Conservation (phyloP, 2,888 invertebrate species). For the Lepeophtheirus nordmannii region DNA sequence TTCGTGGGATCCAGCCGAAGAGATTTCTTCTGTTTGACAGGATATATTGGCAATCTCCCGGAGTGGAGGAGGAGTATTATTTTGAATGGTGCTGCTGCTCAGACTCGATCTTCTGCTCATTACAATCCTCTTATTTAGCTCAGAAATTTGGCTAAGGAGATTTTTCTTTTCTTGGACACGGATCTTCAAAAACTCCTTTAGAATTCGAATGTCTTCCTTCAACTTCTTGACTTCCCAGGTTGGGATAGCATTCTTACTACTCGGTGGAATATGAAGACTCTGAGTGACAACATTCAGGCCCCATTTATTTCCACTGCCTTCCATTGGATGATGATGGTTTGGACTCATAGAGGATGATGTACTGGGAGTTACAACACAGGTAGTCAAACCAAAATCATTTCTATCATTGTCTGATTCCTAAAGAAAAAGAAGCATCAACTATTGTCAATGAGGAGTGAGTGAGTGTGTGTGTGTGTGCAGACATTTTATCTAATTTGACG, state of each 20-base stretch:
- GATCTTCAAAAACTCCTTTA: conserved; percentile 22
- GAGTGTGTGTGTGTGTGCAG: too few species aligned
- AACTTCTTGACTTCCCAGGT: conserved; percentile 32
- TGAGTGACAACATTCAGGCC: conserved; percentile 18
- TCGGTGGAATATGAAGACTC: conserved; percentile 14
- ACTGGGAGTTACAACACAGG: neutral
- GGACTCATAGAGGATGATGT: too few species aligned
- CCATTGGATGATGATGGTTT: neutral
- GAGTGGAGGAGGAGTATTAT: too few species aligned
- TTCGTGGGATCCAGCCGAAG: neutral
- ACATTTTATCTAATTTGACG: too few species aligned
- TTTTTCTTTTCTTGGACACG: conserved; percentile 16
- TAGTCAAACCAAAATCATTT: conserved; percentile 2
- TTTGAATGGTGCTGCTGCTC: neutral
- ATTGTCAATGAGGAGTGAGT: too few species aligned
- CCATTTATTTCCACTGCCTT: conserved; percentile 1
- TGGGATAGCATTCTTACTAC: conserved; percentile 25
- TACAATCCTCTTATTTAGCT: neutral
- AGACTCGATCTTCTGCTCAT: neutral
- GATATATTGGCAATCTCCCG: neutral
- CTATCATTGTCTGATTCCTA: neutral
- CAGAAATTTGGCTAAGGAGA: conserved; percentile 4
- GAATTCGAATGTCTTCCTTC: conserved; percentile 28
- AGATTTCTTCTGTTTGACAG: neutral
- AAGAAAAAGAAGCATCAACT: neutral